A percentile compares a stretch with the other conserved stretches of the same genome.
Evolutionary conservation across 2,113 vertebrate species (phyloP).

Genomic region (Thryonomys swinderianus): DNA sequence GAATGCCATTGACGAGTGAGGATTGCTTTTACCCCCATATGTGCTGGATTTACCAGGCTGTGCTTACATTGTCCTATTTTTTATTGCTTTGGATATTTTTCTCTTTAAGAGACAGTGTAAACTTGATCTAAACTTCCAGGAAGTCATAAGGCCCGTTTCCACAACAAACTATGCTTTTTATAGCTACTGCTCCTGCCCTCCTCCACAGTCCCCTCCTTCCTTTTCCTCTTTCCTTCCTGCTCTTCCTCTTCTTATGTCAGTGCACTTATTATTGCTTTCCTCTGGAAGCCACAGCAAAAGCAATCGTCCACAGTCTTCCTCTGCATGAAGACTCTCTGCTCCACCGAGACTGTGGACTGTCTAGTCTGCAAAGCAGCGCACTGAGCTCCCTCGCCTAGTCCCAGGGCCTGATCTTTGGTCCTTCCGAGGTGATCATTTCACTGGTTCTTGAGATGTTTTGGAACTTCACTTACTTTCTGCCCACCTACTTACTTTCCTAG

Average conservation of each 20-base stretch:
- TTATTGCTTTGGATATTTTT: not conserved
- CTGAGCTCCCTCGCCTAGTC: not conserved
- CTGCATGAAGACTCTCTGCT: not conserved
- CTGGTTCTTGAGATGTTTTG: not conserved
- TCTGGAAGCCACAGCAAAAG: not conserved
- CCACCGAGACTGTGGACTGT: not conserved
- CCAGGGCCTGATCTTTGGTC: not conserved
- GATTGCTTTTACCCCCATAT: not conserved
- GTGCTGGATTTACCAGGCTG: not conserved
- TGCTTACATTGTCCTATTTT: not conserved
- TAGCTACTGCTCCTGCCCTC: not conserved
- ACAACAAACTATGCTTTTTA: not conserved
- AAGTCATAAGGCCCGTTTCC: not conserved
- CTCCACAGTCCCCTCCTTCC: not conserved
- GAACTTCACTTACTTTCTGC: not conserved
- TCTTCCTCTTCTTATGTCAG: not conserved
- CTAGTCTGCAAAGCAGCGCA: not conserved
- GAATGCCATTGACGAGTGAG: not conserved
- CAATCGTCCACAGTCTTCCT: not conserved
- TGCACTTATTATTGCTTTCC: not conserved
- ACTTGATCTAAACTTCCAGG: not conserved
- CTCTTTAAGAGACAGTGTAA: not conserved
- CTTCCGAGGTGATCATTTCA: not conserved
- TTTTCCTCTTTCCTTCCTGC: not conserved
- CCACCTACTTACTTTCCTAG: not conserved